Evolutionary conservation across 1,140 invertebrate genomes (phyloP).

Genomic region (Spodoptera litura): DNA sequence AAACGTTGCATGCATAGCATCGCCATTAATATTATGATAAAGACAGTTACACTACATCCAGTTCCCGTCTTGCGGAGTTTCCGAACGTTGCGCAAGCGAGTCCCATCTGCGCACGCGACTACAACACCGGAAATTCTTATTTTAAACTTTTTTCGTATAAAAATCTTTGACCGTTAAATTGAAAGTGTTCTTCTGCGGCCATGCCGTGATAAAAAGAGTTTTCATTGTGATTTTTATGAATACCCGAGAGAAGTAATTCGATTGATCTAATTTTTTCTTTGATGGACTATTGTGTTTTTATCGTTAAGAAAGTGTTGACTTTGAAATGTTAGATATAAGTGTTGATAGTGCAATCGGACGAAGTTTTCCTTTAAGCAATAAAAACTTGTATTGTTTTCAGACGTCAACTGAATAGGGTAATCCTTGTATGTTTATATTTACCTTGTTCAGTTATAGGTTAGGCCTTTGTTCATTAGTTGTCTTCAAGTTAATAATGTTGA

Average conservation of each 20-base stretch:
- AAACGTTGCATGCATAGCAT: slow-evolving; percentile 53
- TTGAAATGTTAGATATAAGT: not conserved
- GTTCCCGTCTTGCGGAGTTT: slow-evolving; percentile 59
- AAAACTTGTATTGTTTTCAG: not conserved
- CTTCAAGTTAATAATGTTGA: no score
- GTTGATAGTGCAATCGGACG: not conserved
- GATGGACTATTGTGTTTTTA: slow-evolving; percentile 14
- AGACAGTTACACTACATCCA: slow-evolving; percentile 50
- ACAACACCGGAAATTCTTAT: slow-evolving; percentile 52
- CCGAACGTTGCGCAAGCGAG: slow-evolving; percentile 55
- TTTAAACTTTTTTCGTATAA: slow-evolving; percentile 3
- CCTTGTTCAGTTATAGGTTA: no score
- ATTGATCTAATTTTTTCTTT: slow-evolving; percentile 17
- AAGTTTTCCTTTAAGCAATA: not conserved
- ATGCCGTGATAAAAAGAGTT: slow-evolving; percentile 12
- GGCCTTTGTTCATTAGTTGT: no score
- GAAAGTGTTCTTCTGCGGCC: not conserved
- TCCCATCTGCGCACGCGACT: slow-evolving; percentile 58
- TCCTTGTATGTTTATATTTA: no score
- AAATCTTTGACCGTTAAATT: slow-evolving; percentile 26
- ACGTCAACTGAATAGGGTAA: no score
- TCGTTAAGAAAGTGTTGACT: slow-evolving; percentile 20
- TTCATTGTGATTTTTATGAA: slow-evolving; percentile 34
- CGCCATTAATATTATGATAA: slow-evolving; percentile 49
- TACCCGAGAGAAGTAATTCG: slow-evolving; percentile 13